A percentile compares a stretch with the other conserved stretches of the same genome.
These are phyloP conservation scores for Catostomus latipinnis DNA, from an alignment of 2,797 vertebrate genomes.

Conservation along the genomic window DNA sequence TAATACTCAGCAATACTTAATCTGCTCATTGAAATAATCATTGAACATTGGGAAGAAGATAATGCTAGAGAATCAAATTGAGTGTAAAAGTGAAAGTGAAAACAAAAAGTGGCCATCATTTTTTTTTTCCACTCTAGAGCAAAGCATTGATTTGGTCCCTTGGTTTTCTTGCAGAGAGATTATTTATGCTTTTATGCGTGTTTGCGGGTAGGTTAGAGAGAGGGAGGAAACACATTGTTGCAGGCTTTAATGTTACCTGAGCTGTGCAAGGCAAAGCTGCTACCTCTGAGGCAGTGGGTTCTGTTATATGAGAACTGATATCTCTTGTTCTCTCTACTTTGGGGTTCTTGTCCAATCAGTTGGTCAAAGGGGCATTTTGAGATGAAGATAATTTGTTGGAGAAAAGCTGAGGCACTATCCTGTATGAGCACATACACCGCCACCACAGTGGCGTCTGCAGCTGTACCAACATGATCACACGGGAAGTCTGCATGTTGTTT, in stretches of 20 bases:
- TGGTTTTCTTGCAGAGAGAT: background rate
- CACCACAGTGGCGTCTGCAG: background rate
- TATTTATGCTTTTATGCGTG: conserved; percentile 4
- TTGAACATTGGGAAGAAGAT: background rate
- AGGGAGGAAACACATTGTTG: background rate
- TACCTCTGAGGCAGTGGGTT: conserved; percentile 11
- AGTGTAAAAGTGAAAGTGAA: background rate
- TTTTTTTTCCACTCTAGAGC: background rate
- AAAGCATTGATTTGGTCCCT: conserved; percentile 13
- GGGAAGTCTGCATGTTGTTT: too few species aligned
- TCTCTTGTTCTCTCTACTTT: conserved; percentile 16
- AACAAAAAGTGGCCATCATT: background rate
- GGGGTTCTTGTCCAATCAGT: conserved; percentile 20
- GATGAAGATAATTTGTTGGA: conserved; percentile 14
- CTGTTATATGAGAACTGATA: conserved; percentile 23
- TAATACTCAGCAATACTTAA: background rate
- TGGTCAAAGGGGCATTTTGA: conserved; percentile 24
- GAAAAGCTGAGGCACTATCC: conserved; percentile 19
- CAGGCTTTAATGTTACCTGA: conserved; percentile 44
- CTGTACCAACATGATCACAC: too few species aligned
- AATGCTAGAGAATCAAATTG: background rate
- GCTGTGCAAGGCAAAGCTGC: conserved; percentile 2
- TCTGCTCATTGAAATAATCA: background rate
- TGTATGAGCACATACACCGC: background rate
- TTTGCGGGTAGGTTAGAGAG: conserved; percentile 4